Evolutionary conservation across 2,113 vertebrate genomes (phyloP).

Genomic region (Fregetta grallaria): DNA sequence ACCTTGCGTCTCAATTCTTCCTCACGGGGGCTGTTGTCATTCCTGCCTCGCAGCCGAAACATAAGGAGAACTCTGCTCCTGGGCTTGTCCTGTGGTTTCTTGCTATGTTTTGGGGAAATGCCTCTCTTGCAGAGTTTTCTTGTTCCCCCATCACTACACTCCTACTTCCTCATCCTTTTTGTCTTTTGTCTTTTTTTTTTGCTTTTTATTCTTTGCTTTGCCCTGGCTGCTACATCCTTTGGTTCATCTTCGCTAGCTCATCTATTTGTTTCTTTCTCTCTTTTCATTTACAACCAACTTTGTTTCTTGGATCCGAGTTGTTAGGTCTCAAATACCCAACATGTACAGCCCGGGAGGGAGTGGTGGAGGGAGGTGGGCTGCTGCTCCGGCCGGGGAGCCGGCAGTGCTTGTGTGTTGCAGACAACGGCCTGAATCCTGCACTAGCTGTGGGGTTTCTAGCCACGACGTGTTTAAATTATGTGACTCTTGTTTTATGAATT

Average conservation of each 20-base stretch:
- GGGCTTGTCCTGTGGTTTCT: not conserved
- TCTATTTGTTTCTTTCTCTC: not conserved
- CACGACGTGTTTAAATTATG: not conserved
- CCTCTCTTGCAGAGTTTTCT: not conserved
- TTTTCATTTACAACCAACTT: not conserved
- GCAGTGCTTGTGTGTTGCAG: not conserved
- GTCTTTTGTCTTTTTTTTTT: not conserved
- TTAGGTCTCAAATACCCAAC: not conserved
- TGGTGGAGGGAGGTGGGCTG: not conserved
- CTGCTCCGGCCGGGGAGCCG: fast-evolving
- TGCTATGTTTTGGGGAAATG: not conserved
- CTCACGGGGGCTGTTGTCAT: not conserved
- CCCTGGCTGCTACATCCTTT: not conserved
- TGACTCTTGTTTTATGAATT: not conserved
- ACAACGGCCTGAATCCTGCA: fast-evolving
- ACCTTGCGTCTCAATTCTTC: not conserved
- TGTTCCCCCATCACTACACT: not conserved
- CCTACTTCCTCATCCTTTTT: not conserved
- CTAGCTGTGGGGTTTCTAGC: not conserved
- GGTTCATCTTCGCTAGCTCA: not conserved
- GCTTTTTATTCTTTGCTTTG: not conserved
- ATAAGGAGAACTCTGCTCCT: not conserved
- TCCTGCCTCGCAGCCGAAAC: not conserved
- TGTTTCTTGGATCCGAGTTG: not conserved
- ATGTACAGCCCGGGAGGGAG: not conserved